Evolutionary conservation across 2,797 vertebrate genomes (phyloP), one percentile per base, ranked within the genome.

Genomic region (Rhynchotus rufescens): DNA sequence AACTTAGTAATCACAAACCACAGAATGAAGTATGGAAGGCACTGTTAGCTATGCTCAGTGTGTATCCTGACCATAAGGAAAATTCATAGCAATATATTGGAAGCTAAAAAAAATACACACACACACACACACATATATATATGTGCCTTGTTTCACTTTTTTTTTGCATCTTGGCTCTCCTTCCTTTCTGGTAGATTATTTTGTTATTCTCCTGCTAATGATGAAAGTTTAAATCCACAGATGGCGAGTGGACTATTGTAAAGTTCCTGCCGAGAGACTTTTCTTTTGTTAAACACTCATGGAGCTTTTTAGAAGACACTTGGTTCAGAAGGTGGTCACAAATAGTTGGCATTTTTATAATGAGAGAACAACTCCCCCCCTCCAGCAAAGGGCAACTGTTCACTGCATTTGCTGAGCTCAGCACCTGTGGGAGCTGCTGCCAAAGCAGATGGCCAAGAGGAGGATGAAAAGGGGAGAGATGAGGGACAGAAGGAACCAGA

Each of bases 401-500:
- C 2, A 0, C 60, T 88, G 0, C 32, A 61, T 10, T 15, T 38
- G 47, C 26, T 91, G 19, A 57, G 81, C 75, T 88, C 61, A 84
- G 67, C 72, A 92, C 72, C 57, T 77, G 75, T 73, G 75, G 57
- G 78, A 82, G 68, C 72, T 86, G 86, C 84, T 67, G 73, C 26
- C 57, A 93, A 62, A 81, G 78, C 92, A 93, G 92, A 84, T 90
- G 86, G 93, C 65, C 72, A 86, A 84, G 15, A 79, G 20, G 20
- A 86, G 12, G 61, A 90, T 80, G 75, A 93, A 93, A 92, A 87
- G 68, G 79, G 30, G 36, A 82, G 0, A 7, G 40, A 91, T 90
- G 81, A 91, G 81, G 83, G 30, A 79, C 86, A 94, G 72, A 86
- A 82, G 57, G 22, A 91, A 88, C 26, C 79, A 92, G 90, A 91